phyloP scores from a whole-genome alignment of 2,797 vertebrate species.

The Hoplostethus mediterraneus region DNA sequence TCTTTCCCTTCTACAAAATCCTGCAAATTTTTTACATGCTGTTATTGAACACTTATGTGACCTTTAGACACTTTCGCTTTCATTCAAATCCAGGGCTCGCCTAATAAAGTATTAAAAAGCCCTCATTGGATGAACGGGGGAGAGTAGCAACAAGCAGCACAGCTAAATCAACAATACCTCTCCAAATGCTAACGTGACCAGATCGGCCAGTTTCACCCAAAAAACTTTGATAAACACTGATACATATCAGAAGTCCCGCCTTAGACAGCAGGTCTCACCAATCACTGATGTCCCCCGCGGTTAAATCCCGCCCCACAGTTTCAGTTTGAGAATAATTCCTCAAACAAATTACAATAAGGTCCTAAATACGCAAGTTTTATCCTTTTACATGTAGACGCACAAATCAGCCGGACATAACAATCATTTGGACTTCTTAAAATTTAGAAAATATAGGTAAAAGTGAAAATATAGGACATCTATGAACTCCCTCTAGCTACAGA shows the following conservation, averaged over 20 bases:
- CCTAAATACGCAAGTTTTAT: neutral
- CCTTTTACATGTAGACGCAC: conserved; percentile 3
- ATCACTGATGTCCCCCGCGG: too few relatives aligned
- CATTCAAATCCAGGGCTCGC: conserved; percentile 1
- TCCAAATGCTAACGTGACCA: too few relatives aligned
- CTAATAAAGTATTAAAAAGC: too few relatives aligned
- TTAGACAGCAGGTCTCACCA: too few relatives aligned
- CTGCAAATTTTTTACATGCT: conserved; percentile 11
- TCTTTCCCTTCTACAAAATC: too few relatives aligned
- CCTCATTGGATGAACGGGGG: too few relatives aligned
- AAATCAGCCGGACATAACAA: conserved; percentile 17
- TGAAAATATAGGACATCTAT: conserved; percentile 16
- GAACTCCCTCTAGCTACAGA: conserved; percentile 43
- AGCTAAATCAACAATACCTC: neutral
- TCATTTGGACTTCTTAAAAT: neutral
- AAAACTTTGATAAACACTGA: too few relatives aligned
- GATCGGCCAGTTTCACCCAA: too few relatives aligned
- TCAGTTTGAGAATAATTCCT: too few relatives aligned
- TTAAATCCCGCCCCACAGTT: too few relatives aligned
- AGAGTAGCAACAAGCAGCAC: neutral
- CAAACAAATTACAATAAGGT: too few relatives aligned
- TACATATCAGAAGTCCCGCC: too few relatives aligned
- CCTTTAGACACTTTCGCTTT: conserved; percentile 19
- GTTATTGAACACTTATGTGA: conserved; percentile 7
- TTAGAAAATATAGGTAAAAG: conserved; percentile 28